phyloP scores from a whole-genome alignment of 2,797 vertebrate species.

The Clarias fuscus region DNA sequence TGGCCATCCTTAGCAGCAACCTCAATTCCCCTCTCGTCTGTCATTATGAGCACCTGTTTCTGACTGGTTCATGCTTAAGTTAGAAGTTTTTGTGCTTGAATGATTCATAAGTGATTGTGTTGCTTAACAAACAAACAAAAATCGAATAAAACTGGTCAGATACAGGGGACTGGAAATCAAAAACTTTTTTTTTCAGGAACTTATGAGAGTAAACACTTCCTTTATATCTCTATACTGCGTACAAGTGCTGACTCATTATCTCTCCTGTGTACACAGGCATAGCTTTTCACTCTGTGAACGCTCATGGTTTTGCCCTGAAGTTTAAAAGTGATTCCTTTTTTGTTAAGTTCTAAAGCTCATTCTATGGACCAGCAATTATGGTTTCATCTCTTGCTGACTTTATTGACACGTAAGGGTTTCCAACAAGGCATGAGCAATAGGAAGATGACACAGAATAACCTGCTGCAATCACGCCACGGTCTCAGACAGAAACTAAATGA shows the following conservation, averaged over 20 bases:
- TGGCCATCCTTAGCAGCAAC: too few relatives aligned
- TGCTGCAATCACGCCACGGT: not conserved
- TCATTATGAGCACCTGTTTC: too few relatives aligned
- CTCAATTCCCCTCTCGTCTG: too few relatives aligned
- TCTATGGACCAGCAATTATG: constrained; percentile 1
- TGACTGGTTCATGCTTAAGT: too few relatives aligned
- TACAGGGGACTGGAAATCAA: too few relatives aligned
- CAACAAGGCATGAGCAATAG: not conserved
- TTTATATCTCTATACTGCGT: constrained; percentile 37
- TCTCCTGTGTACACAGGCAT: constrained; percentile 46
- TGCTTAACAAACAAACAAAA: too few relatives aligned
- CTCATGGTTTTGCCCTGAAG: constrained; percentile 65
- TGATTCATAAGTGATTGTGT: too few relatives aligned
- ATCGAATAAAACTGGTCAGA: too few relatives aligned
- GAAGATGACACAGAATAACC: not conserved
- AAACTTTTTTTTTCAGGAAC: too few relatives aligned
- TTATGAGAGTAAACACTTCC: too few relatives aligned
- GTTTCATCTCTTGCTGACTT: constrained; percentile 32
- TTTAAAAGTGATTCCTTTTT: constrained; percentile 49
- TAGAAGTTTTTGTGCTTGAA: too few relatives aligned
- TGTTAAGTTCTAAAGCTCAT: constrained; percentile 34
- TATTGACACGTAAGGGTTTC: not conserved
- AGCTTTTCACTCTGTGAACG: constrained; percentile 69
- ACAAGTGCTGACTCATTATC: constrained; percentile 65
- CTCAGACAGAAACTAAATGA: not conserved